phyloP scores from a whole-genome alignment of 2,888 invertebrate species.

The Eledona agricola region DNA sequence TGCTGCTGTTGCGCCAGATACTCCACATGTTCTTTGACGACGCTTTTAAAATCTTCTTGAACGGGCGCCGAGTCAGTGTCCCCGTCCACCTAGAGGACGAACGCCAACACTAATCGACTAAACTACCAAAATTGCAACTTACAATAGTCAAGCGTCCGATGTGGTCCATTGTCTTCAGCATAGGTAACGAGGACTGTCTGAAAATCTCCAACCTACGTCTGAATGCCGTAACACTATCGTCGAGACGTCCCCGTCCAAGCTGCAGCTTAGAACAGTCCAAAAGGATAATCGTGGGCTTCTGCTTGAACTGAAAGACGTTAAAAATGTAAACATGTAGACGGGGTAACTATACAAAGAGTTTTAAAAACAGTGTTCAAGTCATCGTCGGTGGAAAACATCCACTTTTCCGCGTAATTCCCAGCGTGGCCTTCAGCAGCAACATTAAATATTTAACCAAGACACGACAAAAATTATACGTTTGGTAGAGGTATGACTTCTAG shows the following conservation, averaged over 20 bases:
- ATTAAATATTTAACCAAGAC: constrained; percentile 29
- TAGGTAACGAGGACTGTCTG: constrained; percentile 85
- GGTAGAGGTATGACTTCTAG: constrained; percentile 7
- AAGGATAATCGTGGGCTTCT: constrained; percentile 81
- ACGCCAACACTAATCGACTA: no score
- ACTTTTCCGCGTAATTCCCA: constrained; percentile 27
- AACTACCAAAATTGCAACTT: no score
- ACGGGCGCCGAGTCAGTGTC: constrained; percentile 84
- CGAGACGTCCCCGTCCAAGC: constrained; percentile 81
- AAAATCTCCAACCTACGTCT: constrained; percentile 84
- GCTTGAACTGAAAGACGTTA: constrained; percentile 71
- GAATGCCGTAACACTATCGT: constrained; percentile 88
- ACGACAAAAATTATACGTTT: constrained; percentile 24
- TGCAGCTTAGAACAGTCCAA: constrained; percentile 93
- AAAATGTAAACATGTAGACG: background rate
- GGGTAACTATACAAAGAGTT: background rate
- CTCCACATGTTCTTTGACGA: constrained; percentile 75
- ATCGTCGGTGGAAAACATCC: constrained; percentile 15
- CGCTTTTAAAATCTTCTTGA: constrained; percentile 78
- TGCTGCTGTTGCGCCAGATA: constrained; percentile 62
- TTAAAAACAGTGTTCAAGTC: background rate
- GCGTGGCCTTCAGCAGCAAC: constrained; percentile 20
- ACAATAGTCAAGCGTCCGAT: constrained; percentile 85
- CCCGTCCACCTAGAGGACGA: constrained; percentile 82
- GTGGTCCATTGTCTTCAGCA: constrained; percentile 86